phyloP scores from a whole-genome alignment of 2,113 vertebrate genomes.

The Bettongia penicillata region DNA sequence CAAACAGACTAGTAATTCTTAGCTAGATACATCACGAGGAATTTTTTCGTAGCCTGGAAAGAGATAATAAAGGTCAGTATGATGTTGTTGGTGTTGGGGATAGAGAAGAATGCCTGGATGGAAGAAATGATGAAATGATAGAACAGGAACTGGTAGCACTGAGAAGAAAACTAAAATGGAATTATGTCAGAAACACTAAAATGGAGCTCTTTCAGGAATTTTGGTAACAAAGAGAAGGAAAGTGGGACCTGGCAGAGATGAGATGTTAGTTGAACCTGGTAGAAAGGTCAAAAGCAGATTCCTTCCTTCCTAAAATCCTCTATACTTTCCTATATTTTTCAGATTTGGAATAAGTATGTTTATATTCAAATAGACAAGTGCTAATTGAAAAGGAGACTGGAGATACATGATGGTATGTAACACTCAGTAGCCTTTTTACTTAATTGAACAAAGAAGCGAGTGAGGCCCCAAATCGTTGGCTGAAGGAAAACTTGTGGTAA shows the following conservation, averaged over 20 bases:
- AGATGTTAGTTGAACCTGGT: no score
- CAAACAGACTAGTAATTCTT: background rate
- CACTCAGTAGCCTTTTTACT: no score
- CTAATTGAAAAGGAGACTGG: background rate
- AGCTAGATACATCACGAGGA: background rate
- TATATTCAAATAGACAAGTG: background rate
- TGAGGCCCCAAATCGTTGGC: no score
- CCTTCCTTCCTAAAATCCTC: background rate
- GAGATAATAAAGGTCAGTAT: background rate
- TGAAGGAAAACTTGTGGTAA: no score
- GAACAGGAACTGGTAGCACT: background rate
- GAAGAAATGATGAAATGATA: background rate
- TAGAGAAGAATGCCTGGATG: background rate
- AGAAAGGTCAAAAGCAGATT: background rate
- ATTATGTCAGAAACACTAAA: background rate
- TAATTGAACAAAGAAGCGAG: no score
- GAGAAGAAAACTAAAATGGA: background rate
- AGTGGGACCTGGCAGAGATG: no score
- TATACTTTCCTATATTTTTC: background rate
- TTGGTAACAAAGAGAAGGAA: background rate
- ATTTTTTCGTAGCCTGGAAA: background rate
- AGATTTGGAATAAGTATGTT: background rate
- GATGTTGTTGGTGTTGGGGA: background rate
- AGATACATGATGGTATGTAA: background rate
- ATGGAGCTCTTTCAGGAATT: background rate